Base-by-base conservation (phyloP, 2,888 invertebrate species). In the Patella pellucida region DNA sequence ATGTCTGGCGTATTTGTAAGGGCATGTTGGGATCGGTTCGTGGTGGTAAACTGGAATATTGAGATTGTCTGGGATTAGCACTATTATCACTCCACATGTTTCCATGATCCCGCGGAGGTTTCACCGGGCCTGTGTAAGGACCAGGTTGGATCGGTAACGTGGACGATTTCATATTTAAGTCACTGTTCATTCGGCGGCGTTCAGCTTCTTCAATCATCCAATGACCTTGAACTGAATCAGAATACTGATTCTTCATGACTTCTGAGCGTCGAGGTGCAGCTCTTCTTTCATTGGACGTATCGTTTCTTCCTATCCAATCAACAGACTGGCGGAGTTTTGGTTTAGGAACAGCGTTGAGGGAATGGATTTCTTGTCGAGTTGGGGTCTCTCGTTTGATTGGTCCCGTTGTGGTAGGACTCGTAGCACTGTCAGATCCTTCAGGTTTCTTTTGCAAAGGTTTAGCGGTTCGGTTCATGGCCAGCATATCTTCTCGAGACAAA, bases 121-220 rank as follows among this genome's bases (percentile, higher is more conserved):
- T 84, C 69, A 86, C 84, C 19, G 82, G 83, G 73, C 82, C 83
- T 54, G 81, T 76, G 71, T 72, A 75, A 67, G 51, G 72, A 27
- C 77, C 77, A 27, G 79, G 77, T 15, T 79, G 79, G 11, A 82
- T 76, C 70, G 79, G 77, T 23, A 62, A 12, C 14, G 62, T 51
- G 51, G 31, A 69, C 11, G 69, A 27, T 52, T 74, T 72, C 50
- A 70, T 7, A 31, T 76, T 79, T 23, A 78, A 74, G 31, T 79
- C 77, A 54, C 85, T 85, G 0, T 86, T 85, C 50, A 85, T 73
- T 31, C 97, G 93, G 50, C 97, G 93, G 85, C 96, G 94, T 89
- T 97, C 97, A 0, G 97, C 97, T 90, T 97, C 97, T 94, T 97
- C 92, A 0, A 96, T 94, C n/a, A 97, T 93, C 97, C 97, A 97